Evolutionary conservation across 1,140 invertebrate genomes (phyloP).

Genomic region (Achatina immaculata): DNA sequence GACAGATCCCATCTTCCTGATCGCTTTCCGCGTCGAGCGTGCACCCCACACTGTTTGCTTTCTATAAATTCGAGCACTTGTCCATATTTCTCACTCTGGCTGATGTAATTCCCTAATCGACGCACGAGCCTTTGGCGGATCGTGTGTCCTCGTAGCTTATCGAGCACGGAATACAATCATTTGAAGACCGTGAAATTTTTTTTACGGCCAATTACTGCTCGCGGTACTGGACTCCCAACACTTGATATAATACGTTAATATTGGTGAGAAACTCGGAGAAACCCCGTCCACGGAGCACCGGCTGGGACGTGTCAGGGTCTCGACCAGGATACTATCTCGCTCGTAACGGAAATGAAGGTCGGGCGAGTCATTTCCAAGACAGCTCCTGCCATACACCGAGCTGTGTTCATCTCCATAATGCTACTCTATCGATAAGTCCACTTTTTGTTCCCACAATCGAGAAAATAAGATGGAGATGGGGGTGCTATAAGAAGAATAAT

Average conservation of each 20-base stretch:
- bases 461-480: background rate
- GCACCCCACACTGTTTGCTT: conserved; percentile 26
- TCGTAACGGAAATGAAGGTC: conserved; percentile 45
- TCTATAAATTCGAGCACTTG: conserved; percentile 27
- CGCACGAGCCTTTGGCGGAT: conserved; percentile 15
- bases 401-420: background rate
- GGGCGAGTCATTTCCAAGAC: conserved; percentile 1
- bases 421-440: background rate
- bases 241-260: conserved; percentile 50
- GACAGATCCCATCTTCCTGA: background rate
- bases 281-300: conserved; percentile 32
- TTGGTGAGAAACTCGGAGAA: conserved; percentile 28
- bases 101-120: conserved; percentile 19
- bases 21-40: background rate
- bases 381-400: background rate
- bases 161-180: conserved; percentile 40
- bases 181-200: conserved; percentile 45
- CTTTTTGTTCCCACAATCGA: background rate
- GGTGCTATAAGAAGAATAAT: too few relatives aligned
- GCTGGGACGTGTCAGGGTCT: conserved; percentile 5
- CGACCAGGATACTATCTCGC: conserved; percentile 22
- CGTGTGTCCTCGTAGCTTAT: conserved; percentile 30
- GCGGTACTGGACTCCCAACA: conserved; percentile 17
- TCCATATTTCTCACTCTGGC: conserved; percentile 22
- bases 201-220: conserved; percentile 47